Conservation (phyloP, 2,888 invertebrate species). For the Acrobasis consociella region DNA sequence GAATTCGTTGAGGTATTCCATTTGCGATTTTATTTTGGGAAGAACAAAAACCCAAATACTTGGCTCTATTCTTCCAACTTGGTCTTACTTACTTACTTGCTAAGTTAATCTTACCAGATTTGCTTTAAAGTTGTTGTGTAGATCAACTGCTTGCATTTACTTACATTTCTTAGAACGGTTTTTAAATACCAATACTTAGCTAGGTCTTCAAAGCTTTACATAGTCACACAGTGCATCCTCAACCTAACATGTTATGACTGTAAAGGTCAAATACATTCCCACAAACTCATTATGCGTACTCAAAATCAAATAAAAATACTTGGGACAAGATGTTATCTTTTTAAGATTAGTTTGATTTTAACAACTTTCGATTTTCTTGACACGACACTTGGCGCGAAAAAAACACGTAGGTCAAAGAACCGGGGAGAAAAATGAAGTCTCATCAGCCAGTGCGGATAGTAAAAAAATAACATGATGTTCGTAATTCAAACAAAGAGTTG, state of each 20-base stretch:
- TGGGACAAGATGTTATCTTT: not conserved
- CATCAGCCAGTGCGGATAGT: slow-evolving; percentile 51
- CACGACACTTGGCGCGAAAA: slow-evolving; percentile 11
- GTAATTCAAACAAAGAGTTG: slow-evolving; percentile 72
- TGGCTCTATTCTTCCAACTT: too few relatives aligned
- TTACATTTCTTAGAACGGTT: too few relatives aligned
- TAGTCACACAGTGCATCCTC: not conserved
- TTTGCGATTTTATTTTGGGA: too few relatives aligned
- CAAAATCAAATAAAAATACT: slow-evolving; percentile 6
- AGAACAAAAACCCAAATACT: too few relatives aligned
- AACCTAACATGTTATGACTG: not conserved
- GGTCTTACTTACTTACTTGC: too few relatives aligned
- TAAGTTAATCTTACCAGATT: too few relatives aligned
- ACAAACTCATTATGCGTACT: not conserved
- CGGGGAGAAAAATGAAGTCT: slow-evolving; percentile 43
- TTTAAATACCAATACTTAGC: too few relatives aligned
- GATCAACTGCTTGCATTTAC: too few relatives aligned
- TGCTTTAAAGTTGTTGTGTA: too few relatives aligned
- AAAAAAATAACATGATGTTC: slow-evolving; percentile 57
- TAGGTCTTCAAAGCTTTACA: too few relatives aligned
- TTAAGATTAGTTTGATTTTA: slow-evolving; percentile 5
- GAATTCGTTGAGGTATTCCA: too few relatives aligned
- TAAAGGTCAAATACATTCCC: not conserved
- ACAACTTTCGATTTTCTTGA: slow-evolving; percentile 20
- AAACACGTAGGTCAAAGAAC: slow-evolving; percentile 62